Percentiles rank a stretch among this genome's conserved stretches.
Conservation (phyloP, 2,888 invertebrate genomes). For the Luffia ferchaultella region DNA sequence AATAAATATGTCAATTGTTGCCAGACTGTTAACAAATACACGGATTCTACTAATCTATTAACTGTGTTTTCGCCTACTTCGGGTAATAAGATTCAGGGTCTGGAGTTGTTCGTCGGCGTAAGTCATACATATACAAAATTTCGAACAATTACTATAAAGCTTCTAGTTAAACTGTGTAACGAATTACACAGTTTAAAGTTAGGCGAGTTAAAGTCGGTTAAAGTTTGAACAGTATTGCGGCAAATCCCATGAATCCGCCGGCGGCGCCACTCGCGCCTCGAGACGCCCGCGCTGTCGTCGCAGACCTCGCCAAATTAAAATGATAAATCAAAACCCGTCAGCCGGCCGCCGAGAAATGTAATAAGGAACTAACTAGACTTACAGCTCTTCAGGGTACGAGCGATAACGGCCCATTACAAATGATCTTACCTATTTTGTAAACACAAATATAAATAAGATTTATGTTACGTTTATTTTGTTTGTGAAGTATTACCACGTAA, state of each 20-base stretch:
- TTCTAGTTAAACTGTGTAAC: too few relatives aligned
- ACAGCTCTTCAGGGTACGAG: not conserved
- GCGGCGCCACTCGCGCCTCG: slow-evolving; percentile 10
- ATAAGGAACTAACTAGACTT: slow-evolving; percentile 1
- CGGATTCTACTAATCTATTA: too few relatives aligned
- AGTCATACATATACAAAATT: too few relatives aligned
- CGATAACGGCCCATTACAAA: not conserved
- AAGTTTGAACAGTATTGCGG: not conserved
- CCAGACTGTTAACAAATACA: too few relatives aligned
- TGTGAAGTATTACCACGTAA: too few relatives aligned
- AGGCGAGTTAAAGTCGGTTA: not conserved
- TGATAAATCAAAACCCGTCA: slow-evolving; percentile 60
- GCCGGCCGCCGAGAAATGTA: slow-evolving; percentile 17
- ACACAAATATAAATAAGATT: too few relatives aligned
- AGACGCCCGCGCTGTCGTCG: slow-evolving; percentile 42
- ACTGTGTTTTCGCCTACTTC: too few relatives aligned
- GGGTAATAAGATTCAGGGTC: too few relatives aligned
- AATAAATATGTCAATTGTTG: too few relatives aligned
- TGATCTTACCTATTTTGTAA: not conserved
- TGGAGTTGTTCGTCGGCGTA: too few relatives aligned
- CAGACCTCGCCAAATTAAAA: slow-evolving; percentile 53
- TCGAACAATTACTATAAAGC: too few relatives aligned
- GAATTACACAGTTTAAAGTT: not conserved
- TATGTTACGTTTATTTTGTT: too few relatives aligned
- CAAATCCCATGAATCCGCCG: not conserved